Conservation (phyloP, 2,113 vertebrate species). For the Papio anubis region DNA sequence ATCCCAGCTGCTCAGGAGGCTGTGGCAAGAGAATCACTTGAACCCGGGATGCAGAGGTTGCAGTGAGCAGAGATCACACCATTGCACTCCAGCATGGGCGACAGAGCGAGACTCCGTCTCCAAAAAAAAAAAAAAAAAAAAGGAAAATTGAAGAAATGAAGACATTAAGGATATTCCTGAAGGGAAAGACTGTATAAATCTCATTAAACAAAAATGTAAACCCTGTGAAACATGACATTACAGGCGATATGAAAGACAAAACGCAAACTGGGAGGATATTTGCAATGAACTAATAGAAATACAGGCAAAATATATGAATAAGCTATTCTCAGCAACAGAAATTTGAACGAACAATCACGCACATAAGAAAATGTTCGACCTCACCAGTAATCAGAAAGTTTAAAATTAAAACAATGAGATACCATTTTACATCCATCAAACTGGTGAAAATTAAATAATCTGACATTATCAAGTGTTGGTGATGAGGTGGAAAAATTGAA, state of each 20-base stretch:
- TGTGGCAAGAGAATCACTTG: too few species aligned
- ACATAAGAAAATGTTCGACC: neutral
- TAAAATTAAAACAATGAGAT: neutral
- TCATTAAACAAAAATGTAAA: neutral
- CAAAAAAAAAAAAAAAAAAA: neutral
- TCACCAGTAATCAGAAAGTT: constrained; percentile 2
- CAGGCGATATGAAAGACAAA: neutral
- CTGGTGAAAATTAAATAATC: neutral
- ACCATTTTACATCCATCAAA: neutral
- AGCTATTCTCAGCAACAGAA: neutral
- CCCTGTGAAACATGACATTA: neutral
- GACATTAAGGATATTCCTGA: neutral
- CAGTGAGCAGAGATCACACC: too few species aligned
- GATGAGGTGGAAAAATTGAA: neutral
- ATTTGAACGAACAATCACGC: neutral
- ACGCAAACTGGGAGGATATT: neutral
- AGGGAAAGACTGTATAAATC: neutral
- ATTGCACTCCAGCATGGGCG: too few species aligned
- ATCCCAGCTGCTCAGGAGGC: too few species aligned
- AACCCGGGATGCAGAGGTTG: too few species aligned
- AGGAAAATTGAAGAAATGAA: constrained; percentile 13
- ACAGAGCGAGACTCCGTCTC: too few species aligned
- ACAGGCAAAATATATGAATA: neutral
- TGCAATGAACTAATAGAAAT: neutral
- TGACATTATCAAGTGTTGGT: neutral